phyloP scores from a whole-genome alignment of 2,113 vertebrate species.

The Gobiocypris rarus region DNA sequence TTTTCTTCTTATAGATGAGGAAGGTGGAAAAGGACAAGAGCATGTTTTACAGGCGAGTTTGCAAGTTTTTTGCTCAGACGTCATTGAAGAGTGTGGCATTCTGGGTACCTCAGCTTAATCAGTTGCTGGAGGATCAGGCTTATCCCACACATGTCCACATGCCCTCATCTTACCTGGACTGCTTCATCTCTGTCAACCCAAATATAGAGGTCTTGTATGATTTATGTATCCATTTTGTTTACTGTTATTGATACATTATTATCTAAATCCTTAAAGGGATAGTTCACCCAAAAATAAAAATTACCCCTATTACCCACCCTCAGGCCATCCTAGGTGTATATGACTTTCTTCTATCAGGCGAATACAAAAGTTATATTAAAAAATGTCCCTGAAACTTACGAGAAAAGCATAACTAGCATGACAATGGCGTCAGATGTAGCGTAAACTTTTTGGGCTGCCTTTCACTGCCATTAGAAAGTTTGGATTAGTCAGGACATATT shows the following conservation, averaged over 20 bases:
- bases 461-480: too few relatives aligned
- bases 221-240: neutral
- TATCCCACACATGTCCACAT: slow-evolving; percentile 58
- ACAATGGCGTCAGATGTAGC: too few relatives aligned
- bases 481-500: too few relatives aligned
- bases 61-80: slow-evolving; percentile 66
- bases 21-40: slow-evolving; percentile 50
- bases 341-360: too few relatives aligned
- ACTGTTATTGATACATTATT: neutral
- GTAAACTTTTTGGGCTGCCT: too few relatives aligned
- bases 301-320: too few relatives aligned
- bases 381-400: too few relatives aligned
- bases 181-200: slow-evolving; percentile 62
- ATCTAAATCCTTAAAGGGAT: neutral
- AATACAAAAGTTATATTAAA: too few relatives aligned
- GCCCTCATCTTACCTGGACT: slow-evolving; percentile 66
- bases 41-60: slow-evolving; percentile 64
- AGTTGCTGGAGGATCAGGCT: slow-evolving; percentile 57
- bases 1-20: slow-evolving; percentile 65
- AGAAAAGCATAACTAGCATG: too few relatives aligned
- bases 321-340: too few relatives aligned
- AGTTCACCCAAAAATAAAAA: too few relatives aligned
- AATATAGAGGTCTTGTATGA: slow-evolving; percentile 65
- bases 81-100: slow-evolving; percentile 62
- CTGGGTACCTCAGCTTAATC: slow-evolving; percentile 67